These are phyloP conservation scores for Ridgeia piscesae DNA, from an alignment of 1,140 invertebrate genomes.

Conservation along the genomic window DNA sequence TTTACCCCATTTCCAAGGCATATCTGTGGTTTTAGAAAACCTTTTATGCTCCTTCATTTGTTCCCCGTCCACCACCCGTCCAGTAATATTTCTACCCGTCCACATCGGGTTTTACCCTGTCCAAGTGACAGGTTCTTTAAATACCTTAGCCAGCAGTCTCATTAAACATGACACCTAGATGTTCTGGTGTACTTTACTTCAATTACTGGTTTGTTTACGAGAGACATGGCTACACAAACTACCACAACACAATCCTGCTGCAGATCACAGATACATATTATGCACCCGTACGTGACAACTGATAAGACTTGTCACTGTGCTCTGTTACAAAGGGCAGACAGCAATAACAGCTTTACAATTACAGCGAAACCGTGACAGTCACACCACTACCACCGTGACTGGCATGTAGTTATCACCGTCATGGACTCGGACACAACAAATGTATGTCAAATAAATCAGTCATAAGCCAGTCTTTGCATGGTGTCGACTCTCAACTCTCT, in stretches of 20 bases:
- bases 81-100: too few species aligned
- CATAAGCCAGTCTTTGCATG: neutral
- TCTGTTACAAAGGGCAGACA: neutral
- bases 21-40: too few species aligned
- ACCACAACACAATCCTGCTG: neutral
- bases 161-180: neutral
- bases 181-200: neutral
- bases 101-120: too few species aligned
- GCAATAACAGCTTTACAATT: neutral
- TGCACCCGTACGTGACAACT: neutral
- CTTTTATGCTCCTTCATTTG: too few species aligned
- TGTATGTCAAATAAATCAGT: neutral
- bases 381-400: neutral
- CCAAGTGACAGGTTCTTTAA: too few species aligned
- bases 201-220: neutral
- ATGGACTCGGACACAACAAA: neutral
- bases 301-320: neutral
- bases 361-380: neutral
- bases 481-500: too few species aligned
- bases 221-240: neutral
- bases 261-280: neutral
- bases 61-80: too few species aligned
- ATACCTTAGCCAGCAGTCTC: too few species aligned
- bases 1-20: too few species aligned
- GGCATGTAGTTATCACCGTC: too few species aligned